Evolutionary conservation across 1,140 invertebrate species (phyloP).

Genomic region (Leptinotarsa texana): DNA sequence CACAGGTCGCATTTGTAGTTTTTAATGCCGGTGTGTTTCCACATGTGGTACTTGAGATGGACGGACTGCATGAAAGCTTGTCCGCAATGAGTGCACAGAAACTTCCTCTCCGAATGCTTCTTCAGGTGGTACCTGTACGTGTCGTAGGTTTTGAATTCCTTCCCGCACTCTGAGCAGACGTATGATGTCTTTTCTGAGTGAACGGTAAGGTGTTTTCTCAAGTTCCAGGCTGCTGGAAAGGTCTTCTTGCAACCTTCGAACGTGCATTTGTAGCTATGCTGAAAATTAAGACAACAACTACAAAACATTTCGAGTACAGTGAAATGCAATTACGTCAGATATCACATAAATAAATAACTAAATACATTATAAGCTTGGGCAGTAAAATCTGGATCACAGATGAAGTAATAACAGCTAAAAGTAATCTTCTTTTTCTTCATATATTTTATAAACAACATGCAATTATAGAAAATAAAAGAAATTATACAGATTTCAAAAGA

Average conservation of each 20-base stretch:
- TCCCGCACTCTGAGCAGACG: slow-evolving; percentile 22
- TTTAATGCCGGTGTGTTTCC: slow-evolving; percentile 29
- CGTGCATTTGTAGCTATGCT: slow-evolving; percentile 13
- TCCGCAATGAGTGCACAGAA: slow-evolving; percentile 28
- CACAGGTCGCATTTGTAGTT: slow-evolving; percentile 30
- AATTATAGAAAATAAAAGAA: too few species aligned
- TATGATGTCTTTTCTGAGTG: slow-evolving; percentile 19
- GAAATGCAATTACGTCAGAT: too few species aligned
- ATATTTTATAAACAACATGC: too few species aligned
- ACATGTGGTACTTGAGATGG: slow-evolving; percentile 32
- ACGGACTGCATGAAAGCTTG: slow-evolving; percentile 26
- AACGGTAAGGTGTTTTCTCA: slow-evolving; percentile 23
- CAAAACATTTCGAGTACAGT: too few species aligned
- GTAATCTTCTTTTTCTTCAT: too few species aligned
- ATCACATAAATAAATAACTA: too few species aligned
- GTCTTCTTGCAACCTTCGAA: slow-evolving; percentile 20
- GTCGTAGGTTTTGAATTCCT: slow-evolving; percentile 29
- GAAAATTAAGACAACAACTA: not conserved
- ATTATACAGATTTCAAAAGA: too few species aligned
- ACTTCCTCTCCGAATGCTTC: slow-evolving; percentile 23
- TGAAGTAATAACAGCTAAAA: too few species aligned
- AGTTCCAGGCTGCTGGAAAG: slow-evolving; percentile 10
- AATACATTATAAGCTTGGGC: too few species aligned
- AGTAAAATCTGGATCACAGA: too few species aligned
- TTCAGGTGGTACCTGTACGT: slow-evolving; percentile 32